Evolutionary conservation across 2,888 invertebrate genomes (phyloP), one percentile per base, ranked within the genome.

Genomic region (Drosophila koepferae): DNA sequence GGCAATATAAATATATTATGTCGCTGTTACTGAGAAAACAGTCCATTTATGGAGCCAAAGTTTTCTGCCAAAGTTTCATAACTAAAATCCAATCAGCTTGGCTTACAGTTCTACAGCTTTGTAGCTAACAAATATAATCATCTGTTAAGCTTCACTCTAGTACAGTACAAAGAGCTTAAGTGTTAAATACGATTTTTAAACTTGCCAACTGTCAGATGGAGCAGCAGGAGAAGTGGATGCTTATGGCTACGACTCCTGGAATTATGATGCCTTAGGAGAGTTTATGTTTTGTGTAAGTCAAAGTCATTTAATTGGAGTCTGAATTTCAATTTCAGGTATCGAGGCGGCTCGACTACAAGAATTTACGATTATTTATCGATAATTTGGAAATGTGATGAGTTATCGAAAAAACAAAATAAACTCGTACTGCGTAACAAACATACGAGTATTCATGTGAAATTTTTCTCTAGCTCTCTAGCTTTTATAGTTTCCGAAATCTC

Each of bases 61-160:
- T 8, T 48, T 9, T n/a, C 23, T 18, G n/a, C 16, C 1, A 31
- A 48, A 48, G 48, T 48, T 49, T n/a, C n/a, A n/a, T 31, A 49
- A 6, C 49, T 31, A n/a, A 49, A 31, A 31, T 49, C 49, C 16
- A 48, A 48, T 48, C 9, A n/a, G 16, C n/a, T 48, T 48, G 28
- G 28, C 28, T 28, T 28, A 28, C 2, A 28, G 48, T 8, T 23
- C 14, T 6, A 44, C 14, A 14, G 44, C 44, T 28, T 48, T 48
- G 9, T n/a, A 48, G 16, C 9, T n/a, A 28, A 28, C 16, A 48
- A 48, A 28, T n/a, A 48, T 31, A 49, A 31, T 31, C 49, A 49
- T n/a, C n/a, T 31, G 31, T 12, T 49, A 23, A 49, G 49, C 49
- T 10, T 28, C 28, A n/a, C 9, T 28, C n/a, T 10, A 28, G n/a